Conservation (phyloP, 1,140 invertebrate genomes). For the Drosophila aff. region DNA sequence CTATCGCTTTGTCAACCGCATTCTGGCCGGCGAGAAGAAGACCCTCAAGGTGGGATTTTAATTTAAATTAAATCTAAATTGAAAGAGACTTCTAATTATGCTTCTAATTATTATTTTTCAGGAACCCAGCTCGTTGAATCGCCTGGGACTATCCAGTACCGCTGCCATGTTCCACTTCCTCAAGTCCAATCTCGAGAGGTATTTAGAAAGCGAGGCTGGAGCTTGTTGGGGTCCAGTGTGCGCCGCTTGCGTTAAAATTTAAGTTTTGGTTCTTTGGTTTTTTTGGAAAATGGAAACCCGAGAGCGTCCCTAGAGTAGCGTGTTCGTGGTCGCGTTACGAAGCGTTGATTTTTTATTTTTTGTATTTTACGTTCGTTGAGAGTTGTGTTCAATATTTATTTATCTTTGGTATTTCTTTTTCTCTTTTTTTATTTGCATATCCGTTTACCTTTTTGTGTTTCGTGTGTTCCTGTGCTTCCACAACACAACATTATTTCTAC, state of each 20-base stretch:
- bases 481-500: conserved; percentile 40
- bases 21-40: conserved; percentile 92
- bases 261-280: conserved; percentile 23
- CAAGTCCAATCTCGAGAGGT: conserved; percentile 79
- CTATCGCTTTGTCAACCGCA: conserved; percentile 95
- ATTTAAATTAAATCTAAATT: neutral
- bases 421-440: conserved; percentile 75
- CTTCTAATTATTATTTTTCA: conserved; percentile 27
- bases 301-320: conserved; percentile 59
- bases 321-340: conserved; percentile 49
- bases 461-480: conserved; percentile 79
- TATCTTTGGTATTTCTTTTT: conserved; percentile 46
- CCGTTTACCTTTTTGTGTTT: conserved; percentile 70
- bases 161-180: conserved; percentile 79
- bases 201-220: conserved; percentile 58
- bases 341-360: conserved; percentile 19
- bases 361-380: conserved; percentile 22
- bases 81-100: too few species aligned
- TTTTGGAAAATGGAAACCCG: conserved; percentile 29
- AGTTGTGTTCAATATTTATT: conserved; percentile 59
- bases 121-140: conserved; percentile 74
- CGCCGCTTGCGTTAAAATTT: conserved; percentile 65
- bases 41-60: conserved; percentile 89
- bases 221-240: conserved; percentile 47
- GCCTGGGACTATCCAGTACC: conserved; percentile 69